phyloP scores from a whole-genome alignment of 23 tunicate species.

The Trididemnum miniatum region DNA sequence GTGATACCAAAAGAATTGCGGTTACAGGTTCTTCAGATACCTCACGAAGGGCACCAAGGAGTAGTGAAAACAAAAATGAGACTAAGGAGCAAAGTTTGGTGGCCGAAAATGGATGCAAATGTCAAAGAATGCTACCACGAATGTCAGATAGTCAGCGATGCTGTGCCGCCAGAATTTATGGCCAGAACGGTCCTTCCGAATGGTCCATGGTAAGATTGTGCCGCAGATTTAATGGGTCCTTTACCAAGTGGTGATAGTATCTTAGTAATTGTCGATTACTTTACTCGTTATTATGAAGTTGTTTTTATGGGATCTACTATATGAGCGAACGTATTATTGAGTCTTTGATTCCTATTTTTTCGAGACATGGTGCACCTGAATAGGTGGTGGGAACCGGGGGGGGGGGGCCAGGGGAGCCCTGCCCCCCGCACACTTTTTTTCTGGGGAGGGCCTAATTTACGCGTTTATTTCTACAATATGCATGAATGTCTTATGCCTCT shows the following conservation, averaged over 20 bases:
- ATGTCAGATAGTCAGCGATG: conserved; percentile 14
- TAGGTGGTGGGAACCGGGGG: too few species aligned
- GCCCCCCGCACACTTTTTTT: too few species aligned
- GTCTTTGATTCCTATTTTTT: background rate
- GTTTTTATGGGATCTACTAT: background rate
- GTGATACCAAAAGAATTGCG: conserved; percentile 14
- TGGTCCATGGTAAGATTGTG: conserved; percentile 35
- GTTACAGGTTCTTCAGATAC: background rate
- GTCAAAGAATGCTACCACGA: conserved; percentile 11
- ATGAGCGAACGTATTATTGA: background rate
- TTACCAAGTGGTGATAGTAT: conserved; percentile 28
- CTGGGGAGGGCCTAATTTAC: too few species aligned
- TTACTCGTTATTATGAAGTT: conserved; percentile 8
- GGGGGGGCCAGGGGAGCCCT: too few species aligned
- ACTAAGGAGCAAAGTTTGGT: conserved; percentile 36
- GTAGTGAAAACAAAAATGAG: conserved; percentile 21
- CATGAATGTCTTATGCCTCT: too few species aligned
- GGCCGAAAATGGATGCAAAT: conserved; percentile 31
- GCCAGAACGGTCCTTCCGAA: background rate
- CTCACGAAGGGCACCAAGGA: conserved; percentile 17
- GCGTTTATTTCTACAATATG: too few species aligned
- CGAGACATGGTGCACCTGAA: background rate
- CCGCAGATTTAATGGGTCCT: conserved; percentile 22
- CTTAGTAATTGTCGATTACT: conserved; percentile 2
- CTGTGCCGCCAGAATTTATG: conserved; percentile 18